Evolutionary conservation across 2,113 vertebrate genomes (phyloP).

Genomic region (Callithrix jacchus): DNA sequence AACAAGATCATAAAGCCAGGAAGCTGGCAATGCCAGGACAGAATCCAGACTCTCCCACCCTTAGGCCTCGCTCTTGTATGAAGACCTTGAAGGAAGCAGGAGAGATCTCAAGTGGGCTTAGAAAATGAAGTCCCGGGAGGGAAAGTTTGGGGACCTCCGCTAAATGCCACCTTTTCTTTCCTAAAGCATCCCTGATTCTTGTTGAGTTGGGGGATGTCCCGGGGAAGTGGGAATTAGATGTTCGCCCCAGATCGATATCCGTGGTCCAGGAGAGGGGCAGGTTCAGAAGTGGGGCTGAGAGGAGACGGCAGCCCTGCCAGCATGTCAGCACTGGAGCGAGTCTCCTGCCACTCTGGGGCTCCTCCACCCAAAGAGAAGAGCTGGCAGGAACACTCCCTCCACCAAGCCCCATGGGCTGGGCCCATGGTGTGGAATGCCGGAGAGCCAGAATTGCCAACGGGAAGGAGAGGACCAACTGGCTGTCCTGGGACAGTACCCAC

Average conservation of each 20-base stretch:
- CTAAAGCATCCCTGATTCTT: neutral
- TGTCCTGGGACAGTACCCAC: neutral
- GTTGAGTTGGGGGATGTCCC: neutral
- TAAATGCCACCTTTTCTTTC: neutral
- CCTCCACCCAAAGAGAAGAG: neutral
- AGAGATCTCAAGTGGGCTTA: neutral
- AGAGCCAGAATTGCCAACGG: neutral
- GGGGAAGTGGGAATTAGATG: neutral
- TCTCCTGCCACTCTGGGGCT: neutral
- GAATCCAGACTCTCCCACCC: neutral
- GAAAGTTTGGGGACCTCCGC: neutral
- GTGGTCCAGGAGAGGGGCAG: neutral
- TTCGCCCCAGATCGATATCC: neutral
- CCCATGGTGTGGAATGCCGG: too few relatives aligned
- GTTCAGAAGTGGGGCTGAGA: neutral
- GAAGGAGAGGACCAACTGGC: neutral
- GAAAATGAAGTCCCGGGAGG: neutral
- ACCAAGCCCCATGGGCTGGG: neutral
- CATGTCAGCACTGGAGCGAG: neutral
- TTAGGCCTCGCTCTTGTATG: neutral
- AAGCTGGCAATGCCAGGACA: neutral
- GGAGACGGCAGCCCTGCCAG: rapidly evolving
- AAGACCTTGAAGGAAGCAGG: neutral
- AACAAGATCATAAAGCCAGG: neutral
- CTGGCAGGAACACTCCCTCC: too few relatives aligned